Evolutionary conservation across 2,113 vertebrate genomes (phyloP), one percentile per base, ranked within the genome.

Genomic region (Epinephelus cyanopodus): DNA sequence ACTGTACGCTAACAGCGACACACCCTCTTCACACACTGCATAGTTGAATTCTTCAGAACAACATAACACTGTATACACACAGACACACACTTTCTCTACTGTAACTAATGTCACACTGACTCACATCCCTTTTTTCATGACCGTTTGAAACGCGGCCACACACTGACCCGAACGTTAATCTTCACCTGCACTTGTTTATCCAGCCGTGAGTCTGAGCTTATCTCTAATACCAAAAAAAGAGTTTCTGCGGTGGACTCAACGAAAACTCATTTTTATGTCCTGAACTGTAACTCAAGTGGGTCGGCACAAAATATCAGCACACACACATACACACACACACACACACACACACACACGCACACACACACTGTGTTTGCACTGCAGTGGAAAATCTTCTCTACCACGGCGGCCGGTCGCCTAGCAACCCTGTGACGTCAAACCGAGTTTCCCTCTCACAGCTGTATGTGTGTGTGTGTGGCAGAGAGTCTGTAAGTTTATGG

Each of bases 371-470:
- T 81, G 77, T 92, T 90, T 88, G 81, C 54, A 62, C 89, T 87
- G 94, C 93, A 96, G 92, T 96, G 95, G 95, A 96, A 96, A 96
- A 96, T 94, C 92, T 95, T 95, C 92, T 86, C 90, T 92, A 91
- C 95, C 95, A 90, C 90, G 89, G 94, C 94, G 92, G 90, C 91
- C 62, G 71, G 95, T 95, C 92, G 91, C 94, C 65, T 92, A 80
- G 95, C 91, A 84, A 95, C 94, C 78, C 18, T 78, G 92, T 96
- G 95, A 96, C 95, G 95, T 96, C 95, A 96, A 95, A 92, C 85
- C 72, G 92, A 95, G 95, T 94, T 94, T 95, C 93, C 91, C 95
- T 95, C 93, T 93, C 92, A 94, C 95, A 95, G 95, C 95, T 96
- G 95, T 95, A 48, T 72, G 60, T 74, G 75, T 84, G 73, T 85